Evolutionary conservation across 2,797 vertebrate genomes (phyloP).

Genomic region (Apogon hyalosoma): DNA sequence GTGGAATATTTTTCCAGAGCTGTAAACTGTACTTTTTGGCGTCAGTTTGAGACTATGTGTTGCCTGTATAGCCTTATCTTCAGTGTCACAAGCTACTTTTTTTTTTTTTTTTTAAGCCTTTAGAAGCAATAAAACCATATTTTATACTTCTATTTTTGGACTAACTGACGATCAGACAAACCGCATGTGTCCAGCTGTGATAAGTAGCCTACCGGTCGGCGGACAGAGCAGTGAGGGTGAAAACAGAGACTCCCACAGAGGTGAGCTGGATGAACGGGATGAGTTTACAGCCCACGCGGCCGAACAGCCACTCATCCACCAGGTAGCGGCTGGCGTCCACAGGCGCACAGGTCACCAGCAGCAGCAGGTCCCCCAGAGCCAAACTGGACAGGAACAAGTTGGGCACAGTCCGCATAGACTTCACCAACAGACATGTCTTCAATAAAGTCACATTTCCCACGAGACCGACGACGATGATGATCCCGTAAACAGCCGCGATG

Average conservation of each 20-base stretch:
- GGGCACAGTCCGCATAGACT: slow-evolving; percentile 91
- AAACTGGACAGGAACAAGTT: slow-evolving; percentile 97
- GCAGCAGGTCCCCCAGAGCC: slow-evolving; percentile 92
- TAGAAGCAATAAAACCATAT: too few species aligned
- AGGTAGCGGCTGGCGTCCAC: slow-evolving; percentile 96
- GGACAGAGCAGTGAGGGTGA: slow-evolving; percentile 95
- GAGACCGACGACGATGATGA: slow-evolving; percentile 91
- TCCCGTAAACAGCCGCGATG: slow-evolving; percentile 89
- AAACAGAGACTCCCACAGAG: slow-evolving; percentile 97
- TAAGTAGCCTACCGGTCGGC: slow-evolving; percentile 97
- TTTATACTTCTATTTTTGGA: too few species aligned
- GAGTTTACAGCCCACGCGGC: slow-evolving; percentile 94
- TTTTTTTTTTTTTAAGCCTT: too few species aligned
- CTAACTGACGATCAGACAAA: too few species aligned
- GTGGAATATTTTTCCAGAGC: too few species aligned
- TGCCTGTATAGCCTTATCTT: too few species aligned
- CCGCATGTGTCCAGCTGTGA: slow-evolving; percentile 38
- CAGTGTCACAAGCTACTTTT: too few species aligned
- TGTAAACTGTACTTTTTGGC: too few species aligned
- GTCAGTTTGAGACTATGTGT: too few species aligned
- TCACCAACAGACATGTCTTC: slow-evolving; percentile 89
- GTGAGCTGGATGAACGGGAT: slow-evolving; percentile 97
- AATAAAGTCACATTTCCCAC: slow-evolving; percentile 93
- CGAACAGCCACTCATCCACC: slow-evolving; percentile 94
- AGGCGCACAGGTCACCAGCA: slow-evolving; percentile 93